Percentiles rank a stretch among this genome's conserved stretches.
Evolutionary conservation across 2,797 vertebrate genomes (phyloP).

Genomic region (Xenops minutus): DNA sequence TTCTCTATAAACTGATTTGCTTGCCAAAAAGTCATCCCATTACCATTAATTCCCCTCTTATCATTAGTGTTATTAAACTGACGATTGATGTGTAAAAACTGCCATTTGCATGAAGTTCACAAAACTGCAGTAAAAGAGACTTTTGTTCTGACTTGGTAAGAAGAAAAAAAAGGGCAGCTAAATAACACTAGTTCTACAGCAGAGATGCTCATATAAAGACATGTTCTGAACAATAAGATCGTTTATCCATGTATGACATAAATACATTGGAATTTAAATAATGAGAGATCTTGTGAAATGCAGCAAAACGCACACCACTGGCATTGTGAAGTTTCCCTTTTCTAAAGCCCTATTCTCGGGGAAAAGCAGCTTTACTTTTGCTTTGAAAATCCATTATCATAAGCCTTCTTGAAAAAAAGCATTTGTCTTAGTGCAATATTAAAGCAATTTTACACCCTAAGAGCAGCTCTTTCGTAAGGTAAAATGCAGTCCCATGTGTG

Average conservation of each 20-base stretch:
- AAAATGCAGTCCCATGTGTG: conserved; percentile 57
- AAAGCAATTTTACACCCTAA: conserved; percentile 73
- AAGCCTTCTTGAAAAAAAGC: conserved; percentile 44
- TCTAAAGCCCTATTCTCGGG: conserved; percentile 49
- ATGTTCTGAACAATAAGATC: conserved; percentile 74
- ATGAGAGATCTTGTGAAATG: conserved; percentile 74
- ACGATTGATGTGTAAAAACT: conserved; percentile 61
- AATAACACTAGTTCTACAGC: conserved; percentile 62
- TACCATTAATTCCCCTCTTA: conserved; percentile 53
- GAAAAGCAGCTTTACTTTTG: conserved; percentile 66
- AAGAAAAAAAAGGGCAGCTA: background rate
- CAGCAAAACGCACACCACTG: conserved; percentile 59
- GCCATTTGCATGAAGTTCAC: conserved; percentile 61
- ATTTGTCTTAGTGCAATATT: conserved; percentile 70
- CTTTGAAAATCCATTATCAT: conserved; percentile 74
- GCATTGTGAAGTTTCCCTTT: conserved; percentile 61
- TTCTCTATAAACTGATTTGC: conserved; percentile 51
- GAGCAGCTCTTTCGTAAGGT: conserved; percentile 54
- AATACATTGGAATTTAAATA: conserved; percentile 75
- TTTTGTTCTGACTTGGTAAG: conserved; percentile 73
- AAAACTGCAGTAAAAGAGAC: conserved; percentile 69
- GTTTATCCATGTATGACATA: conserved; percentile 77
- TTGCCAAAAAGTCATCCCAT: conserved; percentile 57
- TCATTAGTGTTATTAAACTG: conserved; percentile 64
- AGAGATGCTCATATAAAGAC: conserved; percentile 72